Percentiles rank a stretch among this genome's conserved stretches.
phyloP scores from a whole-genome alignment of 2,797 vertebrate species.

The Sebastes reedi region DNA sequence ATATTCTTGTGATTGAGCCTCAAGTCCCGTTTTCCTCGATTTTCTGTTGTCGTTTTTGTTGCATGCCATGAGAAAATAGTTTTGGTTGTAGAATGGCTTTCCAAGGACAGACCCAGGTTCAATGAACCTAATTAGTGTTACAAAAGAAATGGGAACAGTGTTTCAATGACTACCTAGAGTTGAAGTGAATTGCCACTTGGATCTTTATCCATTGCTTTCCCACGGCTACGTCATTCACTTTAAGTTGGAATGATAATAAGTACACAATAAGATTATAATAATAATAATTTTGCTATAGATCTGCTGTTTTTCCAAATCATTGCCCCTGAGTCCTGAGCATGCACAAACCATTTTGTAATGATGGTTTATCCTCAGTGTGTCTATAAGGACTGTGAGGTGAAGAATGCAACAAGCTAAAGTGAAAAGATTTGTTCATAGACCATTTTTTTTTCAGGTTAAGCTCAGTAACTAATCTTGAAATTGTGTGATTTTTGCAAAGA shows the following conservation, averaged over 20 bases:
- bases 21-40: slow-evolving; percentile 34
- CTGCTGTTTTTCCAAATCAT: too few relatives aligned
- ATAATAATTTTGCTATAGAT: neutral
- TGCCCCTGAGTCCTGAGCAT: too few relatives aligned
- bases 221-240: neutral
- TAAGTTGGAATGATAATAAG: neutral
- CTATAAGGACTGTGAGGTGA: neutral
- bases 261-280: neutral
- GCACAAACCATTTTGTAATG: slow-evolving; percentile 1
- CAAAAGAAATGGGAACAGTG: slow-evolving; percentile 8
- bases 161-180: neutral
- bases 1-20: slow-evolving; percentile 44
- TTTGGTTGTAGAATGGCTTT: slow-evolving; percentile 4
- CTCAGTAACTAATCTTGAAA: slow-evolving; percentile 19
- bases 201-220: neutral
- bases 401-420: slow-evolving; percentile 50
- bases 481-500: slow-evolving; percentile 49
- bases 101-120: neutral
- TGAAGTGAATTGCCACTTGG: neutral
- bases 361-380: neutral
- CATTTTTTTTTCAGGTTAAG: slow-evolving; percentile 65
- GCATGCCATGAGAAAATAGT: slow-evolving; percentile 17
- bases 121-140: neutral
- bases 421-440: slow-evolving; percentile 70
- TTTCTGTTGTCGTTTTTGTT: slow-evolving; percentile 28